Percentiles rank a stretch among this genome's conserved stretches.
These are phyloP conservation scores for Anser brachyrhynchus DNA, from an alignment of 2,113 vertebrate genomes.

Conservation along the genomic window DNA sequence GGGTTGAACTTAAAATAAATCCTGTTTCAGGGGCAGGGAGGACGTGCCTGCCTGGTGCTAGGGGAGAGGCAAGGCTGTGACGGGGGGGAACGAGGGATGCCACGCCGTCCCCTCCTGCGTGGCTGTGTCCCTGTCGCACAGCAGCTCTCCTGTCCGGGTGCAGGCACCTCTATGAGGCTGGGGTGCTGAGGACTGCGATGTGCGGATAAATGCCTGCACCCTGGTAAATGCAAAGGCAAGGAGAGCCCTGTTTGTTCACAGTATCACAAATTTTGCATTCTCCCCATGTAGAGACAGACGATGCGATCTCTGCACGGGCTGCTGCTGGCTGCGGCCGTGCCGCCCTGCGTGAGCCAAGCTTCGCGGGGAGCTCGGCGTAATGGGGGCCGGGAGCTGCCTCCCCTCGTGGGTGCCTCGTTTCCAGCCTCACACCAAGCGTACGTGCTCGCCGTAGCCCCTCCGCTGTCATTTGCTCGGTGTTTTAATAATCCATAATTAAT, in stretches of 20 bases:
- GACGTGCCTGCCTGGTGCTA: background rate
- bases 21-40: background rate
- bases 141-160: rapidly evolving
- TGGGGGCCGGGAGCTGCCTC: background rate
- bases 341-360: background rate
- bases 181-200: background rate
- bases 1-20: conserved; percentile 32
- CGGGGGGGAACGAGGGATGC: rapidly evolving
- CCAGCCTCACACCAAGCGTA: background rate
- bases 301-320: background rate
- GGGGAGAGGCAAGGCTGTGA: background rate
- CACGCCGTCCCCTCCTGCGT: background rate
- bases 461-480: background rate
- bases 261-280: background rate
- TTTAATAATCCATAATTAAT: conserved; percentile 41
- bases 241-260: background rate
- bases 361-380: background rate
- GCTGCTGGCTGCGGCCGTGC: background rate
- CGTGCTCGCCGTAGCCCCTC: background rate
- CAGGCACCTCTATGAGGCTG: background rate
- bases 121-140: background rate
- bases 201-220: background rate
- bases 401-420: background rate
- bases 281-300: background rate
- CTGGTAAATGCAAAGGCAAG: background rate